A percentile compares a stretch with the other conserved stretches of the same genome.
Evolutionary conservation across 1,140 invertebrate species (phyloP).

Genomic region (Diuraphis noxia): DNA sequence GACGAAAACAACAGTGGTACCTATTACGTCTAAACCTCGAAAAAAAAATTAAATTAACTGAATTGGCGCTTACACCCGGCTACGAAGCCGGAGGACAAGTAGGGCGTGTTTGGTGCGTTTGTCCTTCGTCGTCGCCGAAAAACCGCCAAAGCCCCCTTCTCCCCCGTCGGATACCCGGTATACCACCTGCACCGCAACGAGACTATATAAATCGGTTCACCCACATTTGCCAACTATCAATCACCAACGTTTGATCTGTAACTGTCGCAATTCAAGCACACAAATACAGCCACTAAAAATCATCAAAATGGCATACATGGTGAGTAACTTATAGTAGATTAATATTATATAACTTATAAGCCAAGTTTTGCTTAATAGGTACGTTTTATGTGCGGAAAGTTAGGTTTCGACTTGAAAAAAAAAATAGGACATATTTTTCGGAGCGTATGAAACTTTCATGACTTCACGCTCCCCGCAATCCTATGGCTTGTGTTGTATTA

Average conservation of each 20-base stretch:
- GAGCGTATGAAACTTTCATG: neutral
- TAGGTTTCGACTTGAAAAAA: neutral
- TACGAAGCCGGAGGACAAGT: neutral
- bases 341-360: neutral
- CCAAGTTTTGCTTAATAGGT: neutral
- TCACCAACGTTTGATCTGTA: slow-evolving; percentile 48
- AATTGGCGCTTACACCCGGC: neutral
- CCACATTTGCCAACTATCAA: slow-evolving; percentile 37
- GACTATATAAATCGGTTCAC: slow-evolving; percentile 28
- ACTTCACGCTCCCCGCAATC: neutral
- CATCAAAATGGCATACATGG: slow-evolving; percentile 45
- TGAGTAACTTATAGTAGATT: neutral
- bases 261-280: slow-evolving; percentile 16
- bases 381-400: neutral
- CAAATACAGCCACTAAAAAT: slow-evolving; percentile 1
- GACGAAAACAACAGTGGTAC: neutral
- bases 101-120: slow-evolving; percentile 16
- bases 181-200: neutral
- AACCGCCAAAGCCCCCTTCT: neutral
- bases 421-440: neutral
- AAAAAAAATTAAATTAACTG: slow-evolving; percentile 4
- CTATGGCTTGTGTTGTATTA: neutral
- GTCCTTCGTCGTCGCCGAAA: slow-evolving; percentile 26
- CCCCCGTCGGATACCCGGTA: neutral
- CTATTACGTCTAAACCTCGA: slow-evolving; percentile 3